Evolutionary conservation across 2,113 vertebrate species (phyloP).

Genomic region (Grammomys dolichurus): DNA sequence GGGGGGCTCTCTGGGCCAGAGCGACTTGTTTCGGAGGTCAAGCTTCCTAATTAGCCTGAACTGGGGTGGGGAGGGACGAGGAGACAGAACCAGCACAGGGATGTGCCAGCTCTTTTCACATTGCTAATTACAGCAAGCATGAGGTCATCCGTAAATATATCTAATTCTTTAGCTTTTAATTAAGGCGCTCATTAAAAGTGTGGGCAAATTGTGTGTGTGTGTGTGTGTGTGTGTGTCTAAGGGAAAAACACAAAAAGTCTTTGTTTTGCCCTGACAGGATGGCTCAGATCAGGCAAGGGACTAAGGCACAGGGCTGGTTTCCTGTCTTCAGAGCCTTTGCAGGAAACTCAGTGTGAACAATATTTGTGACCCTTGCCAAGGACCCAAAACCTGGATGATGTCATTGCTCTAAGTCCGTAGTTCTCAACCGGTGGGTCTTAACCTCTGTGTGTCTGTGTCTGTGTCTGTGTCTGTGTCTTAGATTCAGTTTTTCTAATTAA

Average conservation of each 20-base stretch:
- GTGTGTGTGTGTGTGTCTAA: not conserved
- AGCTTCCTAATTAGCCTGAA: slow-evolving; percentile 63
- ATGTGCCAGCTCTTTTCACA: slow-evolving; percentile 59
- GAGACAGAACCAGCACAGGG: not conserved
- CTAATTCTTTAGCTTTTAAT: slow-evolving; percentile 71
- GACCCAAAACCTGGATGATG: slow-evolving; percentile 67
- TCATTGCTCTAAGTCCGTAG: slow-evolving; percentile 56
- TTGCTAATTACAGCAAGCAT: slow-evolving; percentile 76
- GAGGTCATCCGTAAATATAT: slow-evolving; percentile 69
- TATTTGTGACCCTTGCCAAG: slow-evolving; percentile 72
- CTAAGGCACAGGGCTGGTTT: slow-evolving; percentile 70
- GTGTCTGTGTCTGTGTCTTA: not conserved
- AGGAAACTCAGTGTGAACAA: slow-evolving; percentile 79
- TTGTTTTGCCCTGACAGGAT: slow-evolving; percentile 76
- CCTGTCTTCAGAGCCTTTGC: slow-evolving; percentile 77
- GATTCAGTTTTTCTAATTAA: slow-evolving; percentile 59
- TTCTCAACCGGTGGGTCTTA: not conserved
- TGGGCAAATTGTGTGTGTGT: not conserved
- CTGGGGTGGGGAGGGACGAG: not conserved
- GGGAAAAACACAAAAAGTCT: slow-evolving; percentile 70
- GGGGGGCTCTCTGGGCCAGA: not conserved
- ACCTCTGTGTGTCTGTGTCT: not conserved
- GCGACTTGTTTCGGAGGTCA: slow-evolving; percentile 64
- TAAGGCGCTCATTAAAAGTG: slow-evolving; percentile 77
- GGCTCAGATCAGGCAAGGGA: slow-evolving; percentile 63